phyloP scores from a whole-genome alignment of 2,113 vertebrate genomes.

The Oryzias celebensis region DNA sequence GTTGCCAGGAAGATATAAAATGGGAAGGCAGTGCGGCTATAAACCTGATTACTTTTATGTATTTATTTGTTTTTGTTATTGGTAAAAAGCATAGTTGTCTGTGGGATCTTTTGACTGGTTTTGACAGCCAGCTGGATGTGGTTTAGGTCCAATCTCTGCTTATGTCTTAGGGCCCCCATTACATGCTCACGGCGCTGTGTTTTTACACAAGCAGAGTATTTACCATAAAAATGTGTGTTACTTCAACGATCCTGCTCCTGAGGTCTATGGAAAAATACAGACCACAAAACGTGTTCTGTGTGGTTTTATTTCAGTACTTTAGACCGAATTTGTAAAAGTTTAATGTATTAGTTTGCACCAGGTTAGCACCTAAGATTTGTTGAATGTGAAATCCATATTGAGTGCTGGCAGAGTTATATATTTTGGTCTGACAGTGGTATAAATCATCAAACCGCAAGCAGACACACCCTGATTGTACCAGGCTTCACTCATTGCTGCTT shows the following conservation, averaged over 20 bases:
- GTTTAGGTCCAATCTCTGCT: constrained; percentile 37
- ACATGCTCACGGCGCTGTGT: constrained; percentile 36
- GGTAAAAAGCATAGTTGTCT: constrained; percentile 32
- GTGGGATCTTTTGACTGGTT: constrained; percentile 8
- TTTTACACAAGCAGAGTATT: constrained; percentile 29
- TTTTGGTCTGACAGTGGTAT: constrained; percentile 15
- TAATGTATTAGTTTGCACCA: constrained; percentile 36
- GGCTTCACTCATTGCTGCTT: constrained; percentile 39
- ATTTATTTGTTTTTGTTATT: constrained; percentile 12
- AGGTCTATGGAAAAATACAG: constrained; percentile 55
- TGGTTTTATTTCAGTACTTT: constrained; percentile 36
- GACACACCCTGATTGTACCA: constrained; percentile 53
- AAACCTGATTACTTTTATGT: constrained; percentile 23
- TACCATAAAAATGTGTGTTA: background rate
- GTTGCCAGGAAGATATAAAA: constrained; percentile 34
- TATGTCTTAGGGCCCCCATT: constrained; percentile 38
- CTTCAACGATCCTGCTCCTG: constrained; percentile 25
- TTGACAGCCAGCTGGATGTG: constrained; percentile 52
- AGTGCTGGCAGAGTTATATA: constrained; percentile 17
- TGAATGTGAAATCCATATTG: constrained; percentile 25
- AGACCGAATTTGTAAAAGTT: constrained; percentile 39
- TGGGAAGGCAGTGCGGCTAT: constrained; percentile 17
- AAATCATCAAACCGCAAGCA: constrained; percentile 47
- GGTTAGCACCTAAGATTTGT: constrained; percentile 7
- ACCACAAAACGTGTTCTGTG: constrained; percentile 36